phyloP scores from a whole-genome alignment of 2,888 invertebrate species.

The Euplexia lucipara region DNA sequence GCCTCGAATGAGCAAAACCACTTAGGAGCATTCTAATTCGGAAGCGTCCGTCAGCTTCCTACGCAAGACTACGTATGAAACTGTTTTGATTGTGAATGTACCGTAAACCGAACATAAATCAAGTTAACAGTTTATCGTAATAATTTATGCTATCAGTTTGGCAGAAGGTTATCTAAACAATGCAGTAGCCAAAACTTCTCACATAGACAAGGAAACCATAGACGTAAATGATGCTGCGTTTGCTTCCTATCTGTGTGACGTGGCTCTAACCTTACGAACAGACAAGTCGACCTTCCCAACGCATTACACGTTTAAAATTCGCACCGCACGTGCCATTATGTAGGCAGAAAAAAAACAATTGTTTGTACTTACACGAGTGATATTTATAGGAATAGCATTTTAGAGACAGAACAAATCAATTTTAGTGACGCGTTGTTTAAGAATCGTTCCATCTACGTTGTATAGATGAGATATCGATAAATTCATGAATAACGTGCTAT shows the following conservation, averaged over 20 bases:
- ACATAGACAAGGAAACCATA: constrained; percentile 26
- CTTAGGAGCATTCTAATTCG: constrained; percentile 10
- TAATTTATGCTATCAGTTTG: constrained; percentile 25
- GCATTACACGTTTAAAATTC: constrained; percentile 47
- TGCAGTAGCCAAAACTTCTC: constrained; percentile 37
- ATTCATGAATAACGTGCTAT: background rate
- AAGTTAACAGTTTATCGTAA: constrained; percentile 38
- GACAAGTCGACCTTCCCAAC: constrained; percentile 59
- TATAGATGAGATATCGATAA: background rate
- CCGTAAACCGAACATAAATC: constrained; percentile 20
- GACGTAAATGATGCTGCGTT: constrained; percentile 46
- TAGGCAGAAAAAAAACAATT: constrained; percentile 15
- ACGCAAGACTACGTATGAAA: constrained; percentile 14
- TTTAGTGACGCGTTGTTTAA: background rate
- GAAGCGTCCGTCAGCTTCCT: no score
- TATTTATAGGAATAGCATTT: constrained; percentile 20
- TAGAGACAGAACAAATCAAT: background rate
- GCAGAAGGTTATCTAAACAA: constrained; percentile 44
- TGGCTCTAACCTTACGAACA: constrained; percentile 58
- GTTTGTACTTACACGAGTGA: constrained; percentile 12
- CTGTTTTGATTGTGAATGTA: constrained; percentile 28
- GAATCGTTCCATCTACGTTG: background rate
- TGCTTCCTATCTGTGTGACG: constrained; percentile 55
- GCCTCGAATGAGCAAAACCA: background rate
- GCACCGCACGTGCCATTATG: constrained; percentile 33